Conservation (phyloP, 1,140 invertebrate species). For the Phortica variegata region DNA sequence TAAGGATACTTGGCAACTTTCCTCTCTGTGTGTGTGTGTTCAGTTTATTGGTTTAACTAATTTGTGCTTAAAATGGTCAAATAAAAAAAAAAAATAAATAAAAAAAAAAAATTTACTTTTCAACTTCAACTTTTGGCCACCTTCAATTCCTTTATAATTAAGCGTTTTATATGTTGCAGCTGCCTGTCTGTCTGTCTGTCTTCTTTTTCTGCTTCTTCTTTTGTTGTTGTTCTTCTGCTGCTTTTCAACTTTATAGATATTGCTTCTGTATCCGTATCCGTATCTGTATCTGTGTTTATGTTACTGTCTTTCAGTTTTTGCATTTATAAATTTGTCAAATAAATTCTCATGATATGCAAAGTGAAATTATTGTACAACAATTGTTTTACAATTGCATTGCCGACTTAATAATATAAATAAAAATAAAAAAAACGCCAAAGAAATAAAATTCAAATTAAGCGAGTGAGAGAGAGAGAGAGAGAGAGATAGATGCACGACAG, state of each 20-base stretch:
- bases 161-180: constrained; percentile 4
- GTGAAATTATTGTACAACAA: background rate
- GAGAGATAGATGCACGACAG: constrained; percentile 30
- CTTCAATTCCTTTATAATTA: background rate
- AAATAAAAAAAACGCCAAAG: no score
- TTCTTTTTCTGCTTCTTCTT: constrained; percentile 5
- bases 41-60: constrained; percentile 55
- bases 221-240: constrained; percentile 11
- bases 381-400: constrained; percentile 53
- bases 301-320: background rate
- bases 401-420: no score
- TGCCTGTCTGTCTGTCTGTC: background rate
- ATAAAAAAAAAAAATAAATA: no score
- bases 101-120: no score
- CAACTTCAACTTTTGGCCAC: constrained; percentile 2
- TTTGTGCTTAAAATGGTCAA: no score
- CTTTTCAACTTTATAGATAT: constrained; percentile 1
- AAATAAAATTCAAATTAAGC: constrained; percentile 55
- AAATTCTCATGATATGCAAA: constrained; percentile 15
- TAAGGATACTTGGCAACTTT: background rate
- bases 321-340: constrained; percentile 43
- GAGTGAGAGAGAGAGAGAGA: no score
- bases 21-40: constrained; percentile 20
- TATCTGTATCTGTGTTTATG: no score
- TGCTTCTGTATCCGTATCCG: background rate